These are phyloP conservation scores for Lordiphosa mommai DNA, from an alignment of 1,140 invertebrate species.

Conservation along the genomic window DNA sequence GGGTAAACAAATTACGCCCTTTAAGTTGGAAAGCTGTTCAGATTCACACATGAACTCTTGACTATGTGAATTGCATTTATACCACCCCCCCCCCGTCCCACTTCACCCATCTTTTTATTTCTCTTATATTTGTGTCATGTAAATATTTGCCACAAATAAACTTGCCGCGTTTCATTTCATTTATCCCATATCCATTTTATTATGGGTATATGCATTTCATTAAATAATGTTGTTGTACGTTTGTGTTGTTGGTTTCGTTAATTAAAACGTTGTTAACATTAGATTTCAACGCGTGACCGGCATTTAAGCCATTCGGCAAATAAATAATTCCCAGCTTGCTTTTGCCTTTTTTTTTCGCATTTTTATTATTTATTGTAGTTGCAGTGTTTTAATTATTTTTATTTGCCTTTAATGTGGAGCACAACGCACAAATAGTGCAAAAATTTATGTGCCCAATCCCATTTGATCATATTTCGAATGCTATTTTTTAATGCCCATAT, in stretches of 20 bases:
- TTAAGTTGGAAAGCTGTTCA: too few relatives aligned
- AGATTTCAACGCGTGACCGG: constrained; percentile 57
- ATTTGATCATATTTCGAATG: constrained; percentile 56
- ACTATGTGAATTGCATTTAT: too few relatives aligned
- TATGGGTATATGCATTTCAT: constrained; percentile 38
- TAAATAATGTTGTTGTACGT: constrained; percentile 16
- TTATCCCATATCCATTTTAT: constrained; percentile 41
- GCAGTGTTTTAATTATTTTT: constrained; percentile 63
- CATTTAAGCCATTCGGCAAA: constrained; percentile 54
- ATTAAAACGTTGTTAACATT: constrained; percentile 76
- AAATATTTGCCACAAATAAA: constrained; percentile 54
- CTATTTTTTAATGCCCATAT: constrained; percentile 37
- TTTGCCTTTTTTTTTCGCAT: constrained; percentile 9
- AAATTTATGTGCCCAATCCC: constrained; percentile 31
- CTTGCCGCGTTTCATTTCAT: constrained; percentile 10
- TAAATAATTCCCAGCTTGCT: constrained; percentile 48
- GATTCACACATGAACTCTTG: too few relatives aligned
- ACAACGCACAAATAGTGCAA: constrained; percentile 23
- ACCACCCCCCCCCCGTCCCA: too few relatives aligned
- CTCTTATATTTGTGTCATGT: constrained; percentile 19
- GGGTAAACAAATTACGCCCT: too few relatives aligned
- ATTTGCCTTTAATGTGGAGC: constrained; percentile 50
- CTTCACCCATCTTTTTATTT: too few relatives aligned
- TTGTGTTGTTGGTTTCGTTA: constrained; percentile 34
- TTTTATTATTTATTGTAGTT: constrained; percentile 41